Conservation (phyloP, 2,797 vertebrate species). For the Danio kyathit region DNA sequence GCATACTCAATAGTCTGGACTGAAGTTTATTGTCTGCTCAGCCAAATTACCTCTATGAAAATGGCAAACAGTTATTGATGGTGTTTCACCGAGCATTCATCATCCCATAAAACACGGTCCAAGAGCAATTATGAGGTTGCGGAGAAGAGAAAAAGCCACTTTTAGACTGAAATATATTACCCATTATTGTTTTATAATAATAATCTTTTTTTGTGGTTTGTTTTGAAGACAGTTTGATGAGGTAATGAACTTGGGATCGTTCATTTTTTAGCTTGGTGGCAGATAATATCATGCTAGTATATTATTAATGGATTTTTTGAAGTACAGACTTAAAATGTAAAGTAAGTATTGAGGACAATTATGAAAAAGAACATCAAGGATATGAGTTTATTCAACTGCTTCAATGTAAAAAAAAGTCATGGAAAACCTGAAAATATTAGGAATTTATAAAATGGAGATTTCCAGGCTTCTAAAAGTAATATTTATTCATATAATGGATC, state of each 20-base stretch:
- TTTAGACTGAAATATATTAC: neutral
- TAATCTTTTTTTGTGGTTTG: neutral
- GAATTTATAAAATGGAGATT: neutral
- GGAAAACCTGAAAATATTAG: neutral
- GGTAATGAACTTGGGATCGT: neutral
- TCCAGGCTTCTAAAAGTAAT: neutral
- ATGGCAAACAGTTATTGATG: constrained; percentile 37
- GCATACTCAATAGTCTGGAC: constrained; percentile 21
- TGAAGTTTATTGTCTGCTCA: constrained; percentile 36
- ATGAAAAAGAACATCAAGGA: neutral
- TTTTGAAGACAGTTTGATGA: neutral
- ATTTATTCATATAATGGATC: neutral
- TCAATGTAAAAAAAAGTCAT: neutral
- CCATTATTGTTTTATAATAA: neutral
- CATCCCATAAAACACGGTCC: constrained; percentile 19
- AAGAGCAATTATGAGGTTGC: constrained; percentile 32
- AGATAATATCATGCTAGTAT: neutral
- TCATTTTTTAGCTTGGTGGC: neutral
- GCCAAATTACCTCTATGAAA: constrained; percentile 44
- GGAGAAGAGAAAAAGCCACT: neutral
- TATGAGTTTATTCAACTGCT: too few relatives aligned
- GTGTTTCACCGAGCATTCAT: constrained; percentile 22
- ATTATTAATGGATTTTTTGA: neutral
- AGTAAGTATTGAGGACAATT: neutral
- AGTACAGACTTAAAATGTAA: neutral